Base-by-base conservation (phyloP, 2,888 invertebrate species). In the Plagodis pulveraria region DNA sequence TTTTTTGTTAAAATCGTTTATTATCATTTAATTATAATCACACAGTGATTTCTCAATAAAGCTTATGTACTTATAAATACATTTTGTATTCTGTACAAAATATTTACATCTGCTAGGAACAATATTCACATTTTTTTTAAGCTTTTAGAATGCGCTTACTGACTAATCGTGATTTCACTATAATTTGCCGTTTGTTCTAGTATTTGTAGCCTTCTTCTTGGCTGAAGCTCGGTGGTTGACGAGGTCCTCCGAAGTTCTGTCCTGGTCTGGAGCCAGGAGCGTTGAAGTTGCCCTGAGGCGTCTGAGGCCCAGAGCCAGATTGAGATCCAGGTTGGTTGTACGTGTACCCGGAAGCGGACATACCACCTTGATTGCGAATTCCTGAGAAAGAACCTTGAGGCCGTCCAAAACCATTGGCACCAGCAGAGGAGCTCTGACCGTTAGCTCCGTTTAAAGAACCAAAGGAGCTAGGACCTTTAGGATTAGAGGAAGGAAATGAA, bases 201-300 rank as follows among this genome's bases (percentile, higher is more conserved):
- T 92, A 92, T 65, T 86, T 91, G 76, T 92, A 92, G 51, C 92
- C 92, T 72, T 90, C 90, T 63, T 90, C 83, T 45, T 84, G 73
- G 66, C 78, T 87, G 76, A 89, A 92, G 72, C 90, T 91, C 0
- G 92, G 89, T 2, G 89, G 91, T 51, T 89, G 89, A 22, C 87
- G 84, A n/a, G 91, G 86, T 41, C 83, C 87, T 54, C 81, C 80
- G 51, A 91, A 91, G 56, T 63, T 69, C 55, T 80, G 75, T 5
- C 71, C 69, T 22, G 77, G 67, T 35, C 72, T 63, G n/a, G 64
- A 70, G 46, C 64, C 62, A 36, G 63, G 52, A 38, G 69, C 47
- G 4, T 66, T 67, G 46, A 68, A 67, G n/a, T 62, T 62, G 12
- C 63, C 47, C 54, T 70, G 73, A 11, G 66, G 12, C 50, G 49